phyloP scores from a whole-genome alignment of 1,140 invertebrate species.

The Trialeurodes vaporariorum region DNA sequence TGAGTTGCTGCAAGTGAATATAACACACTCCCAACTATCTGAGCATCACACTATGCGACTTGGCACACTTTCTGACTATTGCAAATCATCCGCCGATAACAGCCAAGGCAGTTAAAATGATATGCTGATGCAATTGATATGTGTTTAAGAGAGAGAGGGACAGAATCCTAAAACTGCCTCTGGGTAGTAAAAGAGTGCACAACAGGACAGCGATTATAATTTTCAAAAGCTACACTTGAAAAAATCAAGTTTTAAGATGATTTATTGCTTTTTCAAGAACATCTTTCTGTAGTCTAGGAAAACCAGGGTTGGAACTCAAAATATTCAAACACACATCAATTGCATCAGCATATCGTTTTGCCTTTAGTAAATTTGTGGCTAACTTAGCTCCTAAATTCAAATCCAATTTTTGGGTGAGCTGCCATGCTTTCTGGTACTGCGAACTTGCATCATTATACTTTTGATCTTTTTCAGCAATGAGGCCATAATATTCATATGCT shows the following conservation, averaged over 20 bases:
- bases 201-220: too few relatives aligned
- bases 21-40: too few relatives aligned
- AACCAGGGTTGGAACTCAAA: slow-evolving; percentile 68
- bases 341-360: slow-evolving; percentile 74
- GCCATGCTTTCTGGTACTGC: slow-evolving; percentile 54
- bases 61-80: too few relatives aligned
- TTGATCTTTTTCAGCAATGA: slow-evolving; percentile 85
- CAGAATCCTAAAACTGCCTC: too few relatives aligned
- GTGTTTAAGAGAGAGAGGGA: too few relatives aligned
- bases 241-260: slow-evolving; percentile 61
- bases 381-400: slow-evolving; percentile 82
- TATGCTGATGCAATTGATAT: slow-evolving; percentile 79
- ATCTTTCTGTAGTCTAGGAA: slow-evolving; percentile 82
- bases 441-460: slow-evolving; percentile 71
- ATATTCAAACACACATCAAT: slow-evolving; percentile 78
- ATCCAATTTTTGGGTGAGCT: slow-evolving; percentile 68
- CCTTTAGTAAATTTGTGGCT: slow-evolving; percentile 83
- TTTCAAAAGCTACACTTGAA: too few relatives aligned
- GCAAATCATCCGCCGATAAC: too few relatives aligned
- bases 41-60: too few relatives aligned
- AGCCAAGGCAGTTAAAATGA: slow-evolving; percentile 76
- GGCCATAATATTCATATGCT: slow-evolving; percentile 80
- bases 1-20: too few relatives aligned
- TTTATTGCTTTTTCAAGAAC: slow-evolving; percentile 87
- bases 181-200: too few relatives aligned